Percentiles rank a stretch among this genome's conserved stretches.
These are phyloP conservation scores for Athalia cordata DNA, from an alignment of 2,888 invertebrate genomes.

Conservation along the genomic window DNA sequence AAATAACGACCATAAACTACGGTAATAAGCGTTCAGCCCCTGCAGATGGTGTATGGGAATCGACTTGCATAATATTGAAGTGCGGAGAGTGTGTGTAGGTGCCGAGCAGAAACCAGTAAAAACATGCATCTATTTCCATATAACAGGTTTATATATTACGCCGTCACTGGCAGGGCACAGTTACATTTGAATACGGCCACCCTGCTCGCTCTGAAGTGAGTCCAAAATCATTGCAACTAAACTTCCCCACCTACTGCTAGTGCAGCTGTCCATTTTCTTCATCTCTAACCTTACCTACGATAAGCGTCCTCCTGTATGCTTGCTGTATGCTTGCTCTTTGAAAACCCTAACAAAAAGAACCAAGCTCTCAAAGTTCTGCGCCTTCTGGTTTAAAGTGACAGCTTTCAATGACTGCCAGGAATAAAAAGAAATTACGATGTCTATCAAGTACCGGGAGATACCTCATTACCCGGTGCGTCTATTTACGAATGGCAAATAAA, in stretches of 20 bases:
- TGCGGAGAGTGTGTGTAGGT: conserved; percentile 27
- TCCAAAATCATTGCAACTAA: conserved; percentile 28
- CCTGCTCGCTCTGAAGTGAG: conserved; percentile 28
- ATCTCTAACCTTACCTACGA: not conserved
- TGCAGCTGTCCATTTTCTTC: not conserved
- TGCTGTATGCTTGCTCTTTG: too few relatives aligned
- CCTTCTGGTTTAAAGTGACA: too few relatives aligned
- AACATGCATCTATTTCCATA: conserved; percentile 73
- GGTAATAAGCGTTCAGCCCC: conserved; percentile 27
- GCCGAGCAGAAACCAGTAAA: conserved; percentile 64
- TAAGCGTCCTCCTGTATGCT: too few relatives aligned
- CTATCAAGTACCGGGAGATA: too few relatives aligned
- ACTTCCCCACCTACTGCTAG: not conserved
- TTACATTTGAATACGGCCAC: conserved; percentile 71
- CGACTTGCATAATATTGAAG: conserved; percentile 42
- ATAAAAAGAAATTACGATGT: too few relatives aligned
- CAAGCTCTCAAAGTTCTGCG: too few relatives aligned
- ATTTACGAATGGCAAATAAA: too few relatives aligned
- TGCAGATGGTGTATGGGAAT: conserved; percentile 45
- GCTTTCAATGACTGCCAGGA: too few relatives aligned
- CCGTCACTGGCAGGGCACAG: conserved; percentile 71
- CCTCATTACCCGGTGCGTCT: too few relatives aligned
- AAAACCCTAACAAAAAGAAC: too few relatives aligned
- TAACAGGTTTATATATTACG: conserved; percentile 72
- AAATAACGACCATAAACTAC: conserved; percentile 40